These are phyloP conservation scores for Trachymyrmex septentrionalis DNA, from an alignment of 1,140 invertebrate species.

Conservation along the genomic window DNA sequence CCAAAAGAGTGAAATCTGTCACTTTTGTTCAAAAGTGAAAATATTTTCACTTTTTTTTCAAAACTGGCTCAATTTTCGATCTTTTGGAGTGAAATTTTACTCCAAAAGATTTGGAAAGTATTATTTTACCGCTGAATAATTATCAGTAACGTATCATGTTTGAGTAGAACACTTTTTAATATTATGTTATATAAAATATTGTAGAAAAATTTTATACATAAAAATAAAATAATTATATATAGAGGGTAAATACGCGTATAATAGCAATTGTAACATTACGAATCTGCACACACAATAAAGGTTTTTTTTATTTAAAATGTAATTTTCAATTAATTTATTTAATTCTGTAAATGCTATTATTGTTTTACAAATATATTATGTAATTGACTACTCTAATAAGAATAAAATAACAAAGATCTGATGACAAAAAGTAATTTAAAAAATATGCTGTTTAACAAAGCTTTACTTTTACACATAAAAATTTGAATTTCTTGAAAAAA, in stretches of 20 bases:
- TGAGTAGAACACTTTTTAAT: neutral
- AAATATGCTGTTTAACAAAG: neutral
- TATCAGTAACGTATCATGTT: neutral
- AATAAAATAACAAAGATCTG: neutral
- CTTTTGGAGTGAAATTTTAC: too few species aligned
- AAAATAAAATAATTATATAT: conserved; percentile 12
- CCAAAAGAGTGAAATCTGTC: too few species aligned
- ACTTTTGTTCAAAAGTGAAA: too few species aligned
- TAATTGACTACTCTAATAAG: neutral
- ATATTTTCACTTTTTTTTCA: too few species aligned
- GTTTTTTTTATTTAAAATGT: conserved; percentile 62
- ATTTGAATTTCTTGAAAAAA: neutral
- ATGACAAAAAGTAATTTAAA: neutral
- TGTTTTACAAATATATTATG: neutral
- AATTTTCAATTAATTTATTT: neutral
- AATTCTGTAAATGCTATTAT: conserved; percentile 4
- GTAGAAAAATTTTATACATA: conserved; percentile 21
- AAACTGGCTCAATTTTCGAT: too few species aligned
- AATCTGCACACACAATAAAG: conserved; percentile 37
- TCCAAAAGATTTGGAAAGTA: neutral
- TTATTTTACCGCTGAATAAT: conserved; percentile 2
- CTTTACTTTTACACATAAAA: neutral
- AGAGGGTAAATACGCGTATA: neutral
- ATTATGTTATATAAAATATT: neutral
- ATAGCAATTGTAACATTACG: neutral